Conservation (phyloP, 2,113 vertebrate species). For the Rhombomys opimus region DNA sequence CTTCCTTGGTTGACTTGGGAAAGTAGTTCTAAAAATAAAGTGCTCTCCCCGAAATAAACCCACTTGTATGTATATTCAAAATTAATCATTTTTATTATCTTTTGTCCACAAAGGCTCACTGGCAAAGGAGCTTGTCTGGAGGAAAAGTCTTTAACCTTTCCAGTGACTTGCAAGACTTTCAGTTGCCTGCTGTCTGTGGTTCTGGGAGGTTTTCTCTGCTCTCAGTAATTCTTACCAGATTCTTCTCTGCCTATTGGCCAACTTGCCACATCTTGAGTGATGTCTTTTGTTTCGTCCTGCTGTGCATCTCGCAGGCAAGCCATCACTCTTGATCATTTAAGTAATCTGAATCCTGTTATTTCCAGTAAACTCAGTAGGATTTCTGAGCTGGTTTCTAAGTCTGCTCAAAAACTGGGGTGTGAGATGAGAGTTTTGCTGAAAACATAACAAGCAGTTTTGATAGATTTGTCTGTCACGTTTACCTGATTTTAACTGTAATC, state of each 20-base stretch:
- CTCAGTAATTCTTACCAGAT: constrained; percentile 40
- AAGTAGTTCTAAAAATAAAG: constrained; percentile 67
- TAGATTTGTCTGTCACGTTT: not conserved
- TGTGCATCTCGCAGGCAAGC: constrained; percentile 82
- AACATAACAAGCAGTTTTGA: not conserved
- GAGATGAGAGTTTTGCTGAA: not conserved
- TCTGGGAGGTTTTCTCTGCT: not conserved
- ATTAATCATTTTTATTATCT: constrained; percentile 15
- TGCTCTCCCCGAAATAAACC: constrained; percentile 20
- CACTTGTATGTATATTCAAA: not conserved
- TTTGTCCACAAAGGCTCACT: constrained; percentile 3
- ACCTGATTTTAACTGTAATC: not conserved
- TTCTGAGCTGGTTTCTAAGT: constrained; percentile 78
- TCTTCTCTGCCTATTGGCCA: constrained; percentile 69
- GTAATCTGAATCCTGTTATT: constrained; percentile 85
- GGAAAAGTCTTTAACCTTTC: not conserved
- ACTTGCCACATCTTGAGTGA: constrained; percentile 78
- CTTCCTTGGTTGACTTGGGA: constrained; percentile 51
- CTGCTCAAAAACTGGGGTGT: not conserved
- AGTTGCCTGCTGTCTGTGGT: not conserved
- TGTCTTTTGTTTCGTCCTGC: constrained; percentile 73
- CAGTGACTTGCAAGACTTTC: not conserved
- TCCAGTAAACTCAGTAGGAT: constrained; percentile 83
- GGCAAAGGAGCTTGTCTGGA: not conserved
- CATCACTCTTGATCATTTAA: constrained; percentile 82